phyloP scores from a whole-genome alignment of 2,888 invertebrate species.

The Mythimna lalbum region DNA sequence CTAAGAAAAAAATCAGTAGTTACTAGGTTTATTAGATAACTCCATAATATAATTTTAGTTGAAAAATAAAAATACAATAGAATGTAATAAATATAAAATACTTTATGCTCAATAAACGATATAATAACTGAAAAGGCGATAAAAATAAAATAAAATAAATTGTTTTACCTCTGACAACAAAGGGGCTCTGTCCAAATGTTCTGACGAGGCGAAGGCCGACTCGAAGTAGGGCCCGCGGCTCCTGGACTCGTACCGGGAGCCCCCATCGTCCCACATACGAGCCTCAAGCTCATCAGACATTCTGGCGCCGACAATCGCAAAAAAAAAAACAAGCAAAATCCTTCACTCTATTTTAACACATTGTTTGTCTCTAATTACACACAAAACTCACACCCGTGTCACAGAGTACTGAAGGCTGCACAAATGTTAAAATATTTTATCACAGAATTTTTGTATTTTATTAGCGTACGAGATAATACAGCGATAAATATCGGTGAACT shows the following conservation, averaged over 20 bases:
- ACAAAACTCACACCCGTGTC: conserved; percentile 42
- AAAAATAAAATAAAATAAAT: conserved; percentile 38
- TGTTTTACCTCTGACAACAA: conserved; percentile 84
- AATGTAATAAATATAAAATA: conserved; percentile 14
- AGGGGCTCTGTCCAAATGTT: conserved; percentile 86
- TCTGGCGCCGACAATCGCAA: conserved; percentile 81
- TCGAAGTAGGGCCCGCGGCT: conserved; percentile 83
- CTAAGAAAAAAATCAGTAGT: conserved; percentile 2
- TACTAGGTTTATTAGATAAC: no score
- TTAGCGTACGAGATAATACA: conserved; percentile 62
- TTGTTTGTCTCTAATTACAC: conserved; percentile 50
- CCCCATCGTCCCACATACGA: conserved; percentile 88
- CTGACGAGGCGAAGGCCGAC: conserved; percentile 86
- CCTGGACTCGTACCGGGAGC: conserved; percentile 82
- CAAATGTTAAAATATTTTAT: conserved; percentile 57
- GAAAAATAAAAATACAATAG: neutral
- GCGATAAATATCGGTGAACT: conserved; percentile 58
- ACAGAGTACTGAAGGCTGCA: conserved; percentile 21
- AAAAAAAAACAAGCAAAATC: conserved; percentile 59
- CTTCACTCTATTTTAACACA: conserved; percentile 68
- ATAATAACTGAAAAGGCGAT: neutral
- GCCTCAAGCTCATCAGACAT: conserved; percentile 89
- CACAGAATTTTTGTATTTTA: conserved; percentile 63
- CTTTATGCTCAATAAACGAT: conserved; percentile 7
- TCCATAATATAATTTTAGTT: neutral